A percentile compares a stretch with the other conserved stretches of the same genome.
Conservation (phyloP, 2,113 vertebrate species). For the Piprites chloris region DNA sequence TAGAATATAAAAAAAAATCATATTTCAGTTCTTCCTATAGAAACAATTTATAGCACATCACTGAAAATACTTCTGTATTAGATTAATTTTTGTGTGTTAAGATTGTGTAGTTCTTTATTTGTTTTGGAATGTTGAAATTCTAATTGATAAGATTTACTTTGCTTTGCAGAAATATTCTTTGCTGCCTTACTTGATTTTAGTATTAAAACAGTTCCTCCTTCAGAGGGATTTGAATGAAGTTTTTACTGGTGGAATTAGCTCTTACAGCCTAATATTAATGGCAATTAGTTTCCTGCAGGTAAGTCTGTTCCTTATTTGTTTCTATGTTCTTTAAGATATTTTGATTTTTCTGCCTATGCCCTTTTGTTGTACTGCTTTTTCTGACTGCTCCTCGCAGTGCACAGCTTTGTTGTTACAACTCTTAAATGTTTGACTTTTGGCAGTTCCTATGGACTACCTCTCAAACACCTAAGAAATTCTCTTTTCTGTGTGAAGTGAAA, state of each 20-base stretch:
- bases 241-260: constrained; percentile 97
- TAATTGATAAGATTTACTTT: constrained; percentile 1
- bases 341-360: neutral
- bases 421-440: neutral
- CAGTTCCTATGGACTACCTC: neutral
- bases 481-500: neutral
- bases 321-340: neutral
- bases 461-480: neutral
- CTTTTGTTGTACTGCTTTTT: neutral
- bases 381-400: neutral
- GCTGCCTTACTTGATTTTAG: constrained; percentile 96
- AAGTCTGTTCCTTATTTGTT: neutral
- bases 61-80: neutral
- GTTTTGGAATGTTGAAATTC: neutral
- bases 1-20: neutral
- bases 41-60: neutral
- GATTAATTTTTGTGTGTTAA: neutral
- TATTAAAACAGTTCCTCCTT: constrained; percentile 97
- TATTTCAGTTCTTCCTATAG: neutral
- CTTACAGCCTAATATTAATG: constrained; percentile 98
- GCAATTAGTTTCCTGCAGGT: constrained; percentile 99
- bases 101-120: neutral
- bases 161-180: constrained; percentile 89
- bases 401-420: neutral
- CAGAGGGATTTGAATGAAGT: constrained; percentile 98